These are phyloP conservation scores for Rhinichthys klamathensis DNA, from an alignment of 2,113 vertebrate genomes.

Conservation along the genomic window DNA sequence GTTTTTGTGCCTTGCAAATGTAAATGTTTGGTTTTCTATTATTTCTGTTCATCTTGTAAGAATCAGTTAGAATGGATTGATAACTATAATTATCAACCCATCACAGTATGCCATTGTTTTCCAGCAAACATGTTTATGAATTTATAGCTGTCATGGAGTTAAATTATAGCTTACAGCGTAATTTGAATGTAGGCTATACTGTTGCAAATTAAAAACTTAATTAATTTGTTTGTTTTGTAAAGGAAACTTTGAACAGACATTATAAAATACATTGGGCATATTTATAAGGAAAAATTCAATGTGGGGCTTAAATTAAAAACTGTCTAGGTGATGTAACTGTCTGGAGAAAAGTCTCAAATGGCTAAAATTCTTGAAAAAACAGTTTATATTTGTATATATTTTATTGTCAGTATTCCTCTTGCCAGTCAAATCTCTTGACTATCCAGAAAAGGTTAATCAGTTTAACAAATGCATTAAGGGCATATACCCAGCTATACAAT, in stretches of 20 bases:
- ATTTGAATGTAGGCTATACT: neutral
- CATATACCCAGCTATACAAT: neutral
- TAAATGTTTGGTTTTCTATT: conserved; percentile 12
- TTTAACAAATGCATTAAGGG: neutral
- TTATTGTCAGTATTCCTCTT: neutral
- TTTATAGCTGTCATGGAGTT: neutral
- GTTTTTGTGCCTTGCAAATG: neutral
- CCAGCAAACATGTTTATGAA: neutral
- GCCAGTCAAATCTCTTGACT: neutral
- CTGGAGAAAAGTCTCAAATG: neutral
- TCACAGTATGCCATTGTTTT: conserved; percentile 4
- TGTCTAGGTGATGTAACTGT: neutral
- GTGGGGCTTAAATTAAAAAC: neutral
- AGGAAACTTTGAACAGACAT: neutral
- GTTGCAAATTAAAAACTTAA: neutral
- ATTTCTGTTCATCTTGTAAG: neutral
- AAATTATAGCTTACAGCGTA: neutral
- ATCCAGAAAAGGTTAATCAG: neutral
- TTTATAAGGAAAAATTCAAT: neutral
- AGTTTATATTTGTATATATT: no score
- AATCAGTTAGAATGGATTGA: neutral
- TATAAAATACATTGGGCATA: neutral
- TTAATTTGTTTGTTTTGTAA: conserved; percentile 8
- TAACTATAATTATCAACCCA: conserved; percentile 17
- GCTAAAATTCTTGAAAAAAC: no score